These are phyloP conservation scores for Tetrapedia diversipes DNA, from an alignment of 2,888 invertebrate species.

Conservation along the genomic window DNA sequence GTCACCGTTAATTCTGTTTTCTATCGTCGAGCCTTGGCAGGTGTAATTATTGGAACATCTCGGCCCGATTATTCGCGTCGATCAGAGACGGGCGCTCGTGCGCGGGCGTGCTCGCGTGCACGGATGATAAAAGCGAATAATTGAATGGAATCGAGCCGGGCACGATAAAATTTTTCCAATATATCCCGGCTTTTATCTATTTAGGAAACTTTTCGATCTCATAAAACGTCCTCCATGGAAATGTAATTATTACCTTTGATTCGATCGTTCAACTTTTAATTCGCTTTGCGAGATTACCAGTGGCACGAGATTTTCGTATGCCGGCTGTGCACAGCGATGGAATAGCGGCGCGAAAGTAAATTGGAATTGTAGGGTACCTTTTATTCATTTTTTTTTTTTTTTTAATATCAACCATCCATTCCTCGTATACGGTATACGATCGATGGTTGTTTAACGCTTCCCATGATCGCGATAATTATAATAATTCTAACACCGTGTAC, in stretches of 20 bases:
- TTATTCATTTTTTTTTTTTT: no score
- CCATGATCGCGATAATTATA: no score
- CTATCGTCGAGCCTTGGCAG: constrained; percentile 39
- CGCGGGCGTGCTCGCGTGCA: background rate
- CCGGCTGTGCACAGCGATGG: background rate
- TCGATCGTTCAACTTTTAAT: constrained; percentile 13
- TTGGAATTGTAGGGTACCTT: background rate
- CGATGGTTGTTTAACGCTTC: background rate
- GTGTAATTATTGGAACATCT: constrained; percentile 60
- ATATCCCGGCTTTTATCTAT: constrained; percentile 17
- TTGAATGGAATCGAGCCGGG: constrained; percentile 40
- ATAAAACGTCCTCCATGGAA: constrained; percentile 9
- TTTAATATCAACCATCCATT: no score
- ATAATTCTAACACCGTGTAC: no score
- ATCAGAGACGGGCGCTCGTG: no score
- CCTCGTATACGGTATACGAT: no score
- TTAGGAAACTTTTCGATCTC: constrained; percentile 16
- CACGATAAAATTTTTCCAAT: constrained; percentile 44
- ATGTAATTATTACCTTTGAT: constrained; percentile 13
- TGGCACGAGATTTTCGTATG: background rate
- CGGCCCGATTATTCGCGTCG: constrained; percentile 51
- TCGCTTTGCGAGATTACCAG: background rate
- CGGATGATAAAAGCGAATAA: constrained; percentile 48
- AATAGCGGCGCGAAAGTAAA: background rate
- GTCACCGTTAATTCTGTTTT: constrained; percentile 62